A percentile compares a stretch with the other conserved stretches of the same genome.
phyloP scores from a whole-genome alignment of 2,888 invertebrate species.

The Eledone cirrhosa region DNA sequence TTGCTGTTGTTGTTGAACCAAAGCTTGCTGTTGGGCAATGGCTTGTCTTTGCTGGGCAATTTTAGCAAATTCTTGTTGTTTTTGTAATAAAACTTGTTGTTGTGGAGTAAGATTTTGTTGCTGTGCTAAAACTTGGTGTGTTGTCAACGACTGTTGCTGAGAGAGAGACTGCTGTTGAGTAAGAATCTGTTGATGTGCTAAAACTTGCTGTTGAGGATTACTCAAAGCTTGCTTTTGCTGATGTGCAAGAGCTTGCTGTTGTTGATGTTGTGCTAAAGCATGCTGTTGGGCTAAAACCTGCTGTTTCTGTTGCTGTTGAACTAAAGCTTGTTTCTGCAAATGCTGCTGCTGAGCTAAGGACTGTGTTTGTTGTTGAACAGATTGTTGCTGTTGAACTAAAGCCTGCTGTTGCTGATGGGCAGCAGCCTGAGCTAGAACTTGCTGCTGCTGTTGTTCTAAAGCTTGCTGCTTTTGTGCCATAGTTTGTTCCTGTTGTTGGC shows the following conservation, averaged over 20 bases:
- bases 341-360: neutral
- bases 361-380: too few species aligned
- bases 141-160: slow-evolving; percentile 2
- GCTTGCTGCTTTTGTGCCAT: neutral
- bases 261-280: neutral
- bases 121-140: neutral
- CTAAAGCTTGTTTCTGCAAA: slow-evolving; percentile 7
- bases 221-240: slow-evolving; percentile 20
- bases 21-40: neutral
- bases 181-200: slow-evolving; percentile 23
- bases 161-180: neutral
- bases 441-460: neutral
- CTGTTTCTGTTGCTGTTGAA: neutral
- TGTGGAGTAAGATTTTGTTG: slow-evolving; percentile 19
- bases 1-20: neutral
- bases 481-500: slow-evolving; percentile 4
- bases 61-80: slow-evolving; percentile 16
- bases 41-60: slow-evolving; percentile 23
- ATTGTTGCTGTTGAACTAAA: too few species aligned
- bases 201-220: slow-evolving; percentile 24
- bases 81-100: slow-evolving; percentile 19
- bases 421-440: neutral
- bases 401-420: too few species aligned
- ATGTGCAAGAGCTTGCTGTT: slow-evolving; percentile 22
- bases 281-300: neutral